These are phyloP conservation scores for Ovis canadensis DNA, from an alignment of 2,113 vertebrate species.

Conservation along the genomic window DNA sequence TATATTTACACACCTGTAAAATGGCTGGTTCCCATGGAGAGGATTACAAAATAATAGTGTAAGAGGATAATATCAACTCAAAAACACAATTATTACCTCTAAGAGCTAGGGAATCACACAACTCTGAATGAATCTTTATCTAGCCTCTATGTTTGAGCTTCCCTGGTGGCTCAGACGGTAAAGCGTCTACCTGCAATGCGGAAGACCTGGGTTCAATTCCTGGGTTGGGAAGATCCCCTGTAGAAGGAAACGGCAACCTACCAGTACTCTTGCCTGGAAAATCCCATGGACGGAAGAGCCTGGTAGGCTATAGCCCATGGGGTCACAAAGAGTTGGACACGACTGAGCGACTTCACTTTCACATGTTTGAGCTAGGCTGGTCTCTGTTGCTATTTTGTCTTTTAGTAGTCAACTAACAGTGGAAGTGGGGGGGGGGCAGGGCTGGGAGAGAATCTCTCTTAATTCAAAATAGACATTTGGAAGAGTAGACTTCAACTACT, in stretches of 20 bases:
- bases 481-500: background rate
- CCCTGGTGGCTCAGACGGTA: too few species aligned
- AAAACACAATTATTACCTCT: conserved; percentile 64
- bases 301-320: too few species aligned
- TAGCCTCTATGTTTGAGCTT: background rate
- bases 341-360: too few species aligned
- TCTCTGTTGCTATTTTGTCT: background rate
- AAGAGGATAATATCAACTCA: conserved; percentile 55
- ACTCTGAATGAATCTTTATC: background rate
- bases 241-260: too few species aligned
- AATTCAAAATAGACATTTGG: background rate
- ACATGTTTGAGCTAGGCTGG: background rate
- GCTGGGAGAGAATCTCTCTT: background rate
- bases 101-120: conserved; percentile 27
- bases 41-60: conserved; percentile 43
- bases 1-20: conserved; percentile 59
- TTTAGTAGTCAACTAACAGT: background rate
- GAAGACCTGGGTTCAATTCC: too few species aligned
- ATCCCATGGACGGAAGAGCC: too few species aligned
- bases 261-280: too few species aligned
- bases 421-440: background rate
- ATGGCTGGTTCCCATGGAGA: conserved; percentile 63
- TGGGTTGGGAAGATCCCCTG: too few species aligned
- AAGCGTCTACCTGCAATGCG: too few species aligned
- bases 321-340: too few species aligned